A percentile compares a stretch with the other conserved stretches of the same genome.
phyloP scores from a whole-genome alignment of 37 sponge, comb jelly and placozoan species.

The Beroe ovata region DNA sequence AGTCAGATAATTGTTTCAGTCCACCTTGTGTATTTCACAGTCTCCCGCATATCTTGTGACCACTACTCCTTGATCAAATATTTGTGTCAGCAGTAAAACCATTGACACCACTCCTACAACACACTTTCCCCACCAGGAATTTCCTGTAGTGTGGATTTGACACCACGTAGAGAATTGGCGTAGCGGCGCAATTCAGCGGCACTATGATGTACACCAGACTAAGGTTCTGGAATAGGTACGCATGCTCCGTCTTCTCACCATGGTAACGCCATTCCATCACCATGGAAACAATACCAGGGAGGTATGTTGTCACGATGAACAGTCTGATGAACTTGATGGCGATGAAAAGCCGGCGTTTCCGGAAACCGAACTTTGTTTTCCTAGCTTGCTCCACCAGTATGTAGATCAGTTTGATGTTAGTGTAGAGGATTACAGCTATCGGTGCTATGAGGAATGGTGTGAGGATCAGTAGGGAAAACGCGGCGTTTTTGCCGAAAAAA shows the following conservation, averaged over 20 bases:
- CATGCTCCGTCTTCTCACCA: background rate
- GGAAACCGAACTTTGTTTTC: conserved; percentile 36
- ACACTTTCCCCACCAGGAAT: background rate
- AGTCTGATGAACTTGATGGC: conserved; percentile 43
- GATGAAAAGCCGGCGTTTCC: conserved; percentile 34
- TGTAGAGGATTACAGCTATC: background rate
- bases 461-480: background rate
- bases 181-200: conserved; percentile 44
- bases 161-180: conserved; percentile 29
- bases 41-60: no score
- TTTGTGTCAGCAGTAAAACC: no score
- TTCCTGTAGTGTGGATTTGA: background rate
- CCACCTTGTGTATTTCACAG: no score
- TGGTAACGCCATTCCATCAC: conserved; percentile 3
- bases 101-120: no score
- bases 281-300: conserved; percentile 36
- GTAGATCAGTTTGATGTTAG: conserved; percentile 24
- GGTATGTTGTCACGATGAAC: conserved; percentile 30
- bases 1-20: no score
- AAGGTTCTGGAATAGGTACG: background rate
- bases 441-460: background rate
- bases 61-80: no score
- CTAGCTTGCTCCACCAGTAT: conserved; percentile 9
- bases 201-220: background rate
- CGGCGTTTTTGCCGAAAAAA: background rate